Conservation (phyloP, 2,113 vertebrate genomes). For the Apus apus region DNA sequence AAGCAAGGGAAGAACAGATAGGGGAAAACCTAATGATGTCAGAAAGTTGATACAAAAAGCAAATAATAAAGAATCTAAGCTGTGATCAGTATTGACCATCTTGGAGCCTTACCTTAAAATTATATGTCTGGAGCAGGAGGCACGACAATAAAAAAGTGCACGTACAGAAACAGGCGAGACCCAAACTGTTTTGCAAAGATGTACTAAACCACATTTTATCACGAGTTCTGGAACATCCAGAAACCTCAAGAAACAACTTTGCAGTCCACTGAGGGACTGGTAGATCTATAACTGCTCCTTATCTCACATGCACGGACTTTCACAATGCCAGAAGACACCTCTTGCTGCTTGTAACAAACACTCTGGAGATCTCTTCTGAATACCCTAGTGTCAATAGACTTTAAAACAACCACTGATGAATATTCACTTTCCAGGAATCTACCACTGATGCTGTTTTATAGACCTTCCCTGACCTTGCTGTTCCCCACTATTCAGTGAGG, state of each 20-base stretch:
- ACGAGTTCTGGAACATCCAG: not conserved
- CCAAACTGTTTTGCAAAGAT: not conserved
- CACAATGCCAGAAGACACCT: not conserved
- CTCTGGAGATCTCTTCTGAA: not conserved
- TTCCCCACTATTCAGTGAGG: not conserved
- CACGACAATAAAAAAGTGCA: not conserved
- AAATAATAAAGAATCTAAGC: not conserved
- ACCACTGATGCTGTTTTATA: not conserved
- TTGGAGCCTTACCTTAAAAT: not conserved
- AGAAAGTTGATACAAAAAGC: not conserved
- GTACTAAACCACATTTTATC: not conserved
- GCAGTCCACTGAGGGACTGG: not conserved
- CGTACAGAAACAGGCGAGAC: not conserved
- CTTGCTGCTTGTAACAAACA: not conserved
- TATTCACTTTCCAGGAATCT: not conserved
- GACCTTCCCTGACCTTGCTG: accelerated
- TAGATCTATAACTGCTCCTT: not conserved
- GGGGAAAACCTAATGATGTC: not conserved
- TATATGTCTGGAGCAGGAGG: not conserved
- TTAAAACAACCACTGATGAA: not conserved
- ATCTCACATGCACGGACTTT: not conserved
- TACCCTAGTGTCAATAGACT: not conserved
- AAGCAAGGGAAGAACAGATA: not conserved
- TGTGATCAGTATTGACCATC: not conserved
- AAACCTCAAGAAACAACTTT: not conserved